A percentile compares a stretch with the other conserved stretches of the same genome.
These are phyloP conservation scores for human DNA, from an alignment of 2,113 vertebrate species.

Conservation along the genomic window GRCh38 chr1:81273501-81274000, in stretches of 20 bases:
- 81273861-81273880: background rate
- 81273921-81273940: slow-evolving; percentile 34
- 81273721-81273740: background rate
- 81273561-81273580: background rate
- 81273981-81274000: background rate
- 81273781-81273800: background rate
- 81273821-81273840: background rate
- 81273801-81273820: background rate
- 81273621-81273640: background rate
- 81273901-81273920: background rate
- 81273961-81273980: background rate
- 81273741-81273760: background rate
- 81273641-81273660: background rate
- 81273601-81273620: slow-evolving; percentile 4
- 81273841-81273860: background rate
- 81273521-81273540: background rate
- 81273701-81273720: background rate
- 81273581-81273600: background rate
- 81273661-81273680: background rate
- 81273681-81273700: slow-evolving; percentile 8
- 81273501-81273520: background rate
- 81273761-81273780: background rate
- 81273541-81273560: slow-evolving; percentile 1
- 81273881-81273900: background rate
- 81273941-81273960: slow-evolving; percentile 16